Conservation (phyloP, 2,888 invertebrate genomes). For the Leistus spinibarbis region DNA sequence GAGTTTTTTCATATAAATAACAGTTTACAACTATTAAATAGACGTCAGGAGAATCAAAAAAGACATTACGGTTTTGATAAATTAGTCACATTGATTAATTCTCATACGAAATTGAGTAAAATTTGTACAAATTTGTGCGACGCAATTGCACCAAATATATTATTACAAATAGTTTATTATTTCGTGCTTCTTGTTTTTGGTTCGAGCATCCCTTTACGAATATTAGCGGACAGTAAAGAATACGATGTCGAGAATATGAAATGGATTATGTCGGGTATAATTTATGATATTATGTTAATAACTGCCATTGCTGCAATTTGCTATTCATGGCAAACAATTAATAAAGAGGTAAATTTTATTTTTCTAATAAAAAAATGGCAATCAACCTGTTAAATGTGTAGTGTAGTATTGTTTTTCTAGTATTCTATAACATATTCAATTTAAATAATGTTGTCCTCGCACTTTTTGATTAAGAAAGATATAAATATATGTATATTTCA, state of each 20-base stretch:
- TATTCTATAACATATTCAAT: too few species aligned
- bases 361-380: too few species aligned
- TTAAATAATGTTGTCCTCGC: too few species aligned
- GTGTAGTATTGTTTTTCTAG: too few species aligned
- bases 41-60: neutral
- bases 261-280: neutral
- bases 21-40: neutral
- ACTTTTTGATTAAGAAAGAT: too few species aligned
- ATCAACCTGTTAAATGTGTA: too few species aligned
- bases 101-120: neutral
- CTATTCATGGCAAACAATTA: neutral
- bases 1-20: slow-evolving; percentile 2
- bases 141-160: neutral
- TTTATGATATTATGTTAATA: neutral
- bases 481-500: too few species aligned
- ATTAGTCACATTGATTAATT: neutral
- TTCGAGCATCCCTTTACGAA: neutral
- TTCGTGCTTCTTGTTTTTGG: slow-evolving; percentile 4
- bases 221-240: neutral
- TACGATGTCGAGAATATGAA: too few species aligned
- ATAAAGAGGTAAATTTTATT: slow-evolving; percentile 16
- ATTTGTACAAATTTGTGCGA: neutral
- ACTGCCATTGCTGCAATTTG: neutral
- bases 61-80: neutral
- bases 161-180: slow-evolving; percentile 11